Evolutionary conservation across 2,113 vertebrate genomes (phyloP).

Genomic region (Barnardius zonarius): DNA sequence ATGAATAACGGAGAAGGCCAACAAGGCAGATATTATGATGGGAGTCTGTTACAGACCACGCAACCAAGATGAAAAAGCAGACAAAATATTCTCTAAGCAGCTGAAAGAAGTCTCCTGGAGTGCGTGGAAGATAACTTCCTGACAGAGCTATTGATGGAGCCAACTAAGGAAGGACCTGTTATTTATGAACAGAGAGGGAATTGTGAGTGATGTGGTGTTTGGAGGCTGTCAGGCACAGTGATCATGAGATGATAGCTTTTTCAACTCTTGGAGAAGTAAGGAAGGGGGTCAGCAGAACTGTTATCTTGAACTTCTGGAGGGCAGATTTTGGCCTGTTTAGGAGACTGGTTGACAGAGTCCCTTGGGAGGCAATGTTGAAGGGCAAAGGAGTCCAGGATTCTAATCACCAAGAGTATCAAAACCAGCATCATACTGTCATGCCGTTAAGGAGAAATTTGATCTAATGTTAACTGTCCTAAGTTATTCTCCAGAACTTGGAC

Average conservation of each 20-base stretch:
- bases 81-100: neutral
- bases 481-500: neutral
- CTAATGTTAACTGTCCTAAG: neutral
- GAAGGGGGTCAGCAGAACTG: neutral
- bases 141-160: neutral
- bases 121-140: neutral
- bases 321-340: neutral
- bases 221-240: neutral
- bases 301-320: neutral
- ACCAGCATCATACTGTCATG: rapidly evolving
- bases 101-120: neutral
- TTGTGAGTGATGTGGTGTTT: neutral
- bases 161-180: neutral
- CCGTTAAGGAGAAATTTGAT: neutral
- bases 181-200: neutral
- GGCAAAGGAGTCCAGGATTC: neutral
- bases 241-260: neutral
- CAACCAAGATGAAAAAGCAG: neutral
- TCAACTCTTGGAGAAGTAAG: neutral
- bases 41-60: neutral
- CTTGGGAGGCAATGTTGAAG: neutral
- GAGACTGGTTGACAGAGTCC: neutral
- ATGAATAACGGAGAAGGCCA: neutral
- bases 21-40: neutral
- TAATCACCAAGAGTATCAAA: neutral